phyloP scores from a whole-genome alignment of 2,888 invertebrate genomes.

The Xanthorhoe spadicearia region DNA sequence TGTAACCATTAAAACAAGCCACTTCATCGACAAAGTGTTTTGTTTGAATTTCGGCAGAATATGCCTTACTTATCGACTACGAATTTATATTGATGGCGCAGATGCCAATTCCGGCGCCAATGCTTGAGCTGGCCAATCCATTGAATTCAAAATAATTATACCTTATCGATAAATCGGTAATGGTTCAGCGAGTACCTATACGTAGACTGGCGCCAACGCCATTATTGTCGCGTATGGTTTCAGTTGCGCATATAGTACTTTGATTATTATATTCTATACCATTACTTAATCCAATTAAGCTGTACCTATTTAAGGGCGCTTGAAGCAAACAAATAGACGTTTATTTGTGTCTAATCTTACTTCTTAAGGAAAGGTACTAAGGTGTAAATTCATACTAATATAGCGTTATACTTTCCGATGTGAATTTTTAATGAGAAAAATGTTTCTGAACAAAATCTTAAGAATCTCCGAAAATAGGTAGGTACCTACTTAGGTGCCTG shows the following conservation, averaged over 20 bases:
- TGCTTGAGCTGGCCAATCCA: slow-evolving; percentile 53
- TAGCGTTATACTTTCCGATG: too few species aligned
- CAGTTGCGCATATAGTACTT: slow-evolving; percentile 44
- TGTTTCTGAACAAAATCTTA: background rate
- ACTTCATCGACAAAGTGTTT: background rate
- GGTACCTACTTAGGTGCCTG: too few species aligned
- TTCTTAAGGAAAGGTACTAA: too few species aligned
- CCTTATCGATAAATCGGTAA: slow-evolving; percentile 66
- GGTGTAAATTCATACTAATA: too few species aligned
- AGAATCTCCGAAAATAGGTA: too few species aligned
- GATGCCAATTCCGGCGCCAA: slow-evolving; percentile 44
- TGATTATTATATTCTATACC: background rate
- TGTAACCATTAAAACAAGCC: background rate
- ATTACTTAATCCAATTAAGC: slow-evolving; percentile 7
- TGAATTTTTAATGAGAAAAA: background rate
- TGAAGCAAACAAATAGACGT: background rate
- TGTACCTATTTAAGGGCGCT: background rate
- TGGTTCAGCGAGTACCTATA: slow-evolving; percentile 44
- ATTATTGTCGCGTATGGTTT: slow-evolving; percentile 65
- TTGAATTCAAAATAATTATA: slow-evolving; percentile 62
- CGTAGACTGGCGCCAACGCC: slow-evolving; percentile 69
- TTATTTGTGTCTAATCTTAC: too few species aligned
- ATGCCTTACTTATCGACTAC: background rate
- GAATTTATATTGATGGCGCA: slow-evolving; percentile 49
- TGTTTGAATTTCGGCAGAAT: background rate